These are phyloP conservation scores for Acronicta psi DNA, from an alignment of 2,888 invertebrate species.

Conservation along the genomic window DNA sequence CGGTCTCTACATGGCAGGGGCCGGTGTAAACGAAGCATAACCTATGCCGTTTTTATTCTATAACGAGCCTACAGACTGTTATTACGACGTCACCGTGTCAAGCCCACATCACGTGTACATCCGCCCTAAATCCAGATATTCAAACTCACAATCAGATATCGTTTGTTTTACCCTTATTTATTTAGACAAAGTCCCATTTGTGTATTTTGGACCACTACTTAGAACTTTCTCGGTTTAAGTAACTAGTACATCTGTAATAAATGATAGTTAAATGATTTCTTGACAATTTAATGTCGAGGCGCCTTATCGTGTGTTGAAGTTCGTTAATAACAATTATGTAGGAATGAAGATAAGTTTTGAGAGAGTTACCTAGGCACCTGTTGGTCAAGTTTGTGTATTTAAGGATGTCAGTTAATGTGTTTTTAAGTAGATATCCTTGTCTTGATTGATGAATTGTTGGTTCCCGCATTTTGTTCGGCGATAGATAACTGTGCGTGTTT, in stretches of 20 bases:
- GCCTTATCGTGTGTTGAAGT: slow-evolving; percentile 69
- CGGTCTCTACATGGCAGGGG: slow-evolving; percentile 74
- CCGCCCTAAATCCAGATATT: slow-evolving; percentile 80
- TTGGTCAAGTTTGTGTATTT: slow-evolving; percentile 68
- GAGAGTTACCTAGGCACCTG: slow-evolving; percentile 64
- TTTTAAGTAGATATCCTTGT: slow-evolving; percentile 85
- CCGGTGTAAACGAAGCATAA: slow-evolving; percentile 79
- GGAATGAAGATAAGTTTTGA: slow-evolving; percentile 68
- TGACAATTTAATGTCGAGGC: slow-evolving; percentile 85
- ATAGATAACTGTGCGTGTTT: slow-evolving; percentile 70
- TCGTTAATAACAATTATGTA: slow-evolving; percentile 80
- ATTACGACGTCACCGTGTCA: slow-evolving; percentile 86
- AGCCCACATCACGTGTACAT: slow-evolving; percentile 84
- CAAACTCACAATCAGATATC: slow-evolving; percentile 76
- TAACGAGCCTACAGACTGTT: slow-evolving; percentile 84
- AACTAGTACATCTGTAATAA: slow-evolving; percentile 71
- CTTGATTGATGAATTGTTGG: slow-evolving; percentile 84
- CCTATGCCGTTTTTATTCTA: slow-evolving; percentile 83
- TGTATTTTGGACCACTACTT: slow-evolving; percentile 42
- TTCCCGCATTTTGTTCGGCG: slow-evolving; percentile 70
- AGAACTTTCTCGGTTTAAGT: slow-evolving; percentile 62
- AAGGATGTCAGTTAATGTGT: slow-evolving; percentile 75
- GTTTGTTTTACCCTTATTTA: slow-evolving; percentile 68
- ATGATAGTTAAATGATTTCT: slow-evolving; percentile 79
- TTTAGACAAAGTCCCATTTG: slow-evolving; percentile 69